Base-by-base conservation (phyloP, 2,113 vertebrate species). In the Promerops cafer region DNA sequence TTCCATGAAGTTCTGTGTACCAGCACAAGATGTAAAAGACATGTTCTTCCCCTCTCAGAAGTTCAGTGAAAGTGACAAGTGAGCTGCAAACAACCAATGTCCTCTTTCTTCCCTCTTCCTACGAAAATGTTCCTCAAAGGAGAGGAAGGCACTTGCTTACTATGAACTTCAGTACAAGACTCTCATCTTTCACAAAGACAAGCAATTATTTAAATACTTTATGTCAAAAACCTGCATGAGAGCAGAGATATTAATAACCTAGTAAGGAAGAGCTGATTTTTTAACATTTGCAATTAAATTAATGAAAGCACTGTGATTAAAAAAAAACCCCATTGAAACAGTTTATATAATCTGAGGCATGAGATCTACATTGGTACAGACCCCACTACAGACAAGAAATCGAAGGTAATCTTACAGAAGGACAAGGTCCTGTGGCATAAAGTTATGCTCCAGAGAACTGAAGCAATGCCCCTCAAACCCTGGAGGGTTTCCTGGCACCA, bases 371-470 rank as follows among this genome's bases (percentile, higher is more conserved):
- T 27, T 80, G 37, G 33, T 56, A 52, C 3, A 52, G 65, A 63
- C 21, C 15, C 37, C 6, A 9, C 28, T 21, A 31, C 7, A 42
- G 54, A 31, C 13, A 40, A 56, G 45, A 53, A 80, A 45, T 8
- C 1, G 5, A 61, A 49, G 37, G 44, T 63, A 35, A 33, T 30
- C 30, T 68, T 52, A 65, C 0, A 4, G n/a, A 49, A 44, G 18
- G 18, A 77, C 26, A 10, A 13, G 0, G 3, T 47, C 8, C 8
- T n/a, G 35, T 26, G 6, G 33, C 4, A 12, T 31, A 20, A 28
- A 35, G 17, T 7, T 20, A 19, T 0, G 8, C 42, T 87, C 26
- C 64, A 50, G 16, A 13, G 63, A 47, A 31, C 12, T 4, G 57
- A 56, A 52, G 42, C 30, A 15, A 19, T 16, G 24, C 8, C 9